Conservation (phyloP, 1,140 invertebrate genomes). For the Chelonus insularis region DNA sequence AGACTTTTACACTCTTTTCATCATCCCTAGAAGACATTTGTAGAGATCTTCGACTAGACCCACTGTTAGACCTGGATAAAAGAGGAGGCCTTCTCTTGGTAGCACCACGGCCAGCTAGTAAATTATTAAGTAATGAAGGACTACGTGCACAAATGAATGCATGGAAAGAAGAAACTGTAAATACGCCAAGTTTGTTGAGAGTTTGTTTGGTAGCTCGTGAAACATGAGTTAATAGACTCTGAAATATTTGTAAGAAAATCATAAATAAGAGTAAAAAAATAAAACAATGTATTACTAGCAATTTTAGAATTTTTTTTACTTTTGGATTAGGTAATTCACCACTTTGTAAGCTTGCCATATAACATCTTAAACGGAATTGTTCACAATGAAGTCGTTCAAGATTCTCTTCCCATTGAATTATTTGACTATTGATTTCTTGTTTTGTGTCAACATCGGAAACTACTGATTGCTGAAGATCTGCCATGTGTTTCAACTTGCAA, state of each 20-base stretch:
- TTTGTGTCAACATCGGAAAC: slow-evolving; percentile 89
- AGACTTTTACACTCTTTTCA: slow-evolving; percentile 86
- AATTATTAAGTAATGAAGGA: slow-evolving; percentile 88
- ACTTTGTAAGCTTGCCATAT: slow-evolving; percentile 94
- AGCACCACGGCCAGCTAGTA: slow-evolving; percentile 85
- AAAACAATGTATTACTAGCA: too few species aligned
- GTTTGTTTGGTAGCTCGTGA: slow-evolving; percentile 93
- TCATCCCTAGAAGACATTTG: slow-evolving; percentile 84
- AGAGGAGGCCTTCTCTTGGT: slow-evolving; percentile 85
- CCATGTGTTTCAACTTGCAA: slow-evolving; percentile 96
- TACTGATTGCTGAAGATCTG: slow-evolving; percentile 92
- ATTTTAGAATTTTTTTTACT: too few species aligned
- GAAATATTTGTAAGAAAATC: slow-evolving; percentile 47
- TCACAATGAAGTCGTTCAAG: slow-evolving; percentile 94
- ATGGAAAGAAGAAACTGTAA: slow-evolving; percentile 97
- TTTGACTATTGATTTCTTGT: slow-evolving; percentile 89
- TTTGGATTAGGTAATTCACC: slow-evolving; percentile 97
- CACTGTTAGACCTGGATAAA: slow-evolving; percentile 86
- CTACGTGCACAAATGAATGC: slow-evolving; percentile 95
- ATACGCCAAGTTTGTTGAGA: slow-evolving; percentile 92
- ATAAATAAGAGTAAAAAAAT: not conserved
- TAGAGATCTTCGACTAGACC: slow-evolving; percentile 77
- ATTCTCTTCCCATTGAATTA: slow-evolving; percentile 95
- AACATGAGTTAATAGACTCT: slow-evolving; percentile 94
- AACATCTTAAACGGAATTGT: slow-evolving; percentile 93